Evolutionary conservation across 2,888 invertebrate genomes (phyloP).

Genomic region (Rhaphigaster nebulosa): DNA sequence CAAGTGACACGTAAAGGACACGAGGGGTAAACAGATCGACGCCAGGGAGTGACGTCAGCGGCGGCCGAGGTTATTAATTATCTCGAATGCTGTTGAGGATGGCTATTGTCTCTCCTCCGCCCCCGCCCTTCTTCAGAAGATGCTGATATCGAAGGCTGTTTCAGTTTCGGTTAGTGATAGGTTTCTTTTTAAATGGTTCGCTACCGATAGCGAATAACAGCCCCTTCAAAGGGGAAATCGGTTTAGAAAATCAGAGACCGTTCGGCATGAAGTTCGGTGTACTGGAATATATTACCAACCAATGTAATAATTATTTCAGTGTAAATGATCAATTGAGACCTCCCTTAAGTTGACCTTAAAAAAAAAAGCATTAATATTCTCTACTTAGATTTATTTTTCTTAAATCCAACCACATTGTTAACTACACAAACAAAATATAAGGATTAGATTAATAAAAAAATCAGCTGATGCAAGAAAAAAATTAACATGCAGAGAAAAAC

Average conservation of each 20-base stretch:
- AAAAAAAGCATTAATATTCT: too few species aligned
- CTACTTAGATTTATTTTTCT: too few species aligned
- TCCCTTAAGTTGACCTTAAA: too few species aligned
- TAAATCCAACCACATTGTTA: too few species aligned
- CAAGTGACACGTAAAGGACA: not conserved
- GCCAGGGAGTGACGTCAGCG: constrained; percentile 10
- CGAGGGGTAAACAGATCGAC: constrained; percentile 1
- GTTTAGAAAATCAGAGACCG: not conserved
- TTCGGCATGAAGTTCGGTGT: not conserved
- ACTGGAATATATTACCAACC: not conserved
- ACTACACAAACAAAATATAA: too few species aligned
- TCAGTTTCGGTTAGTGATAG: not conserved
- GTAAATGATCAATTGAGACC: not conserved
- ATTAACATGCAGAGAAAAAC: too few species aligned
- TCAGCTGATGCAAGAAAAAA: too few species aligned
- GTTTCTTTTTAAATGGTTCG: not conserved
- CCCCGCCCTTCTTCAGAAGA: not conserved
- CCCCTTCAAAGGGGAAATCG: not conserved
- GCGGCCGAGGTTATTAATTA: constrained; percentile 30
- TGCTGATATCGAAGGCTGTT: not conserved
- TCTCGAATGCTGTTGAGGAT: not conserved
- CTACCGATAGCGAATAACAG: not conserved
- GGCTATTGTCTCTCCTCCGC: not conserved
- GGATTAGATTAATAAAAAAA: too few species aligned
- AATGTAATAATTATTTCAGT: not conserved